Evolutionary conservation across 2,113 vertebrate species (phyloP).

Genomic region (Cyanoramphus novaezelandiae): DNA sequence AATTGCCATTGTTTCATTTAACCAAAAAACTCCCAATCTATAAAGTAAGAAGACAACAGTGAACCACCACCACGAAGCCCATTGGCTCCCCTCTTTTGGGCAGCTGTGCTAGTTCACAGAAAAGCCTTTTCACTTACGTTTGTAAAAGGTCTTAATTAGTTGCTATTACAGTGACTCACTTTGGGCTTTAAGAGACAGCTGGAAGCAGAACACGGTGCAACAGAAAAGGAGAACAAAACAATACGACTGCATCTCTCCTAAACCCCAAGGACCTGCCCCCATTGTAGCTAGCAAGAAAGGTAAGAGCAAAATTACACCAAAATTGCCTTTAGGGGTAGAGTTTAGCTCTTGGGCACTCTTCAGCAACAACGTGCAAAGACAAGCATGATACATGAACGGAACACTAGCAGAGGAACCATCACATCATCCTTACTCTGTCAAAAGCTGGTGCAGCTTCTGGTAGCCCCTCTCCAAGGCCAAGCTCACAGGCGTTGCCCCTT

Average conservation of each 20-base stretch:
- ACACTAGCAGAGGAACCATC: background rate
- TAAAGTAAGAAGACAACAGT: background rate
- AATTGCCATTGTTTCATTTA: background rate
- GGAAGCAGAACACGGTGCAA: background rate
- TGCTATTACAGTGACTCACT: background rate
- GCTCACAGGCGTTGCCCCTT: conserved; percentile 85
- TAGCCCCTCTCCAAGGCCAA: conserved; percentile 85
- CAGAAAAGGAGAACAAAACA: background rate
- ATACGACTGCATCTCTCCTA: background rate
- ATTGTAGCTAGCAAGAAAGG: background rate
- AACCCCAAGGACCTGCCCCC: background rate
- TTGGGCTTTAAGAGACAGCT: background rate
- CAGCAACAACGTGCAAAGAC: background rate
- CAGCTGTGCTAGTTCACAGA: background rate
- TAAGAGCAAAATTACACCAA: background rate
- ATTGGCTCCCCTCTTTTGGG: background rate
- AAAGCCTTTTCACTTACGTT: background rate
- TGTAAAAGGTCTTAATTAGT: background rate
- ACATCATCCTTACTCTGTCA: conserved; percentile 80
- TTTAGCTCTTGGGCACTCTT: background rate
- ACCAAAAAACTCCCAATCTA: background rate
- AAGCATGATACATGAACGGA: accelerated
- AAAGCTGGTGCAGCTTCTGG: conserved; percentile 78
- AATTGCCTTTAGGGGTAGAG: background rate
- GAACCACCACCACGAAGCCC: background rate